Evolutionary conservation across 1,140 invertebrate species (phyloP), one percentile per base, ranked within the genome.

Genomic region (Aporrectodea caliginosa): DNA sequence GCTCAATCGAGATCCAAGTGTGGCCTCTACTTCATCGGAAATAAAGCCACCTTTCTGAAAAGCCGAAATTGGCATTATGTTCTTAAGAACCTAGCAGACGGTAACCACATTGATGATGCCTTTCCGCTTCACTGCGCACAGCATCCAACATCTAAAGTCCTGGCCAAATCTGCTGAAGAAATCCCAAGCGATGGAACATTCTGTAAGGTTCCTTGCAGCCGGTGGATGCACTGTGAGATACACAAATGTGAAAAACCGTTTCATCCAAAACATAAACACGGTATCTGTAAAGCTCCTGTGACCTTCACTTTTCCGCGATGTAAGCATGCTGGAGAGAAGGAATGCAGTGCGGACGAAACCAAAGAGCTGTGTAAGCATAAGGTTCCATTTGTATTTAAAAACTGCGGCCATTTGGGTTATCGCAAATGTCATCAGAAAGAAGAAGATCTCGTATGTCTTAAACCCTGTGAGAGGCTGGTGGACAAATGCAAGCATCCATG

Each of bases 21-120:
- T 73, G 68, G 76, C 14, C 30, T 75, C 29, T 75, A 75, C 33
- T 32, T 32, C 33, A 75, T 75, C 22, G 73, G 73, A 16, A 75
- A 75, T 35, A 30, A 27, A 32, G 2, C 14, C n/a, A 78, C 76
- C 6, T 27, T 72, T 72, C 27, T 14, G 22, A 35, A 35, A 6
- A 32, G n/a, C 29, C 6, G 27, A 72, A 27, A 71, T 72, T 76
- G 74, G 74, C 2, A 27, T 14, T 6, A 35, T 12, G 2, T 76
- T 12, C 29, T 76, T 58, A 27, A 76, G 14, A 12, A n/a, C n/a
- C 69, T 76, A 32, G 34, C 6, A 29, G 14, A 35, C n/a, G 29
- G 2, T 29, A 29, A 29, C 74, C 31, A 29, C 34, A 35, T 76
- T 12, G 34, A 29, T 58, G 69, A 76, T 58, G 2, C 2, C n/a